Evolutionary conservation across 2,113 vertebrate species (phyloP), one percentile per base, ranked within the genome.

Genomic region (Chrysemys picta): DNA sequence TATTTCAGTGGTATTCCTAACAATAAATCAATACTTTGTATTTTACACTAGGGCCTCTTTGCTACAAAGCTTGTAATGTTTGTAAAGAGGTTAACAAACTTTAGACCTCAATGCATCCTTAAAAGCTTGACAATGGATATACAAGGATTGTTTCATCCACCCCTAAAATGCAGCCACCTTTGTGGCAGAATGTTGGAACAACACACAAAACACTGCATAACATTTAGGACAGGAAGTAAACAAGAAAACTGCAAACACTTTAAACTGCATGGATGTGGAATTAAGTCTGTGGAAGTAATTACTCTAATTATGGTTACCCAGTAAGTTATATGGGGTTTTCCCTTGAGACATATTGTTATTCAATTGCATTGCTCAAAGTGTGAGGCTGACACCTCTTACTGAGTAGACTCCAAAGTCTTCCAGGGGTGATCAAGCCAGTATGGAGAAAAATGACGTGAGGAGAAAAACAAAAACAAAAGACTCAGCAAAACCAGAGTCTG

Each of bases 91-190:
- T 31, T 22, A 11, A 12, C 6, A 65, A 35, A n/a, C 35, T 6
- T 69, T 69, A 95, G 95, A 94, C 65, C 87, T 93, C 91, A 95
- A 89, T 92, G 87, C 91, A 90, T 59, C 79, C 59, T 81, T 89
- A 83, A 50, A 91, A 85, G 88, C 86, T 5, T 81, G 29, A 14
- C 90, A 84, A 82, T 42, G 75, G 54, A 89, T 65, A 57, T 82
- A 35, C 57, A 87, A 86, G 94, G 38, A 89, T 52, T n/a, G 83
- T 4, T 49, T 91, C 11, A 75, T 75, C 19, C 38, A 24, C 10
- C 38, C 42, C 21, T 75, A 10, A 12, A 38, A 72, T 38, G 72
- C 72, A 75, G 72, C 38, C 69, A 38, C 35, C 69, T 38, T 31
- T 72, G 35, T 17, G 62, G 35, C 62, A 69, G 69, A 38, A 38